These are phyloP conservation scores for Halocynthia roretzi DNA, from an alignment of 23 tunicate species.

Conservation along the genomic window DNA sequence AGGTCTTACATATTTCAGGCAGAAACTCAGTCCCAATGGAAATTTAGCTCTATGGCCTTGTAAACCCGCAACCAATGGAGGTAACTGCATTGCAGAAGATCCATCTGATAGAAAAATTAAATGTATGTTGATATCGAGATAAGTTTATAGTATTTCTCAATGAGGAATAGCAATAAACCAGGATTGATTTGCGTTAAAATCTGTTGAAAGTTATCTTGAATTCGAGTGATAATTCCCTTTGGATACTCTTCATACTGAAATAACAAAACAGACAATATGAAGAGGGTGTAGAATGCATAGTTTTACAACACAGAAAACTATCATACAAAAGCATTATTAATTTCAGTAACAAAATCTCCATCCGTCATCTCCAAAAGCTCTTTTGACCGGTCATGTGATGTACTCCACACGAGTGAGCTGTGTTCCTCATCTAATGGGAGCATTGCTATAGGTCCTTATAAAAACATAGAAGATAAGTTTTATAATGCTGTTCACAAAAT, in stretches of 20 bases:
- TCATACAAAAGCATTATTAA: constrained; percentile 82
- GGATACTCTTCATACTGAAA: constrained; percentile 1
- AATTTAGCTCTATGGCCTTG: constrained; percentile 26
- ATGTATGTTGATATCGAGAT: background rate
- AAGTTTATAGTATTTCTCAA: background rate
- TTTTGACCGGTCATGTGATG: constrained; percentile 60
- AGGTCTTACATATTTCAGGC: constrained; percentile 49
- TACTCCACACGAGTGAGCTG: constrained; percentile 85
- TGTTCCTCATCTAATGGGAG: constrained; percentile 53
- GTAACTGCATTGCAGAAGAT: constrained; percentile 40
- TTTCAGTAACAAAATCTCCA: constrained; percentile 41
- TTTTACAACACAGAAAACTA: background rate
- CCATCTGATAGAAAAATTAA: constrained; percentile 3
- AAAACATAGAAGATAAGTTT: background rate
- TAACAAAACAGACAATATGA: background rate
- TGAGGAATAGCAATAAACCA: too few species aligned
- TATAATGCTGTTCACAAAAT: background rate
- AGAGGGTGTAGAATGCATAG: background rate
- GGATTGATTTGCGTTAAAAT: too few species aligned
- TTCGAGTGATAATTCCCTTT: background rate
- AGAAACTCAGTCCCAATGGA: constrained; percentile 65
- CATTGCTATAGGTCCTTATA: constrained; percentile 87
- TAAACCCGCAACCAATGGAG: constrained; percentile 40
- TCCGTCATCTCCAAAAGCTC: constrained; percentile 20
- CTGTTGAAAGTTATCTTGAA: too few species aligned